Percentiles rank a stretch among this genome's conserved stretches.
Evolutionary conservation across 2,113 vertebrate species (phyloP).

Genomic region (Amphiprion percula): DNA sequence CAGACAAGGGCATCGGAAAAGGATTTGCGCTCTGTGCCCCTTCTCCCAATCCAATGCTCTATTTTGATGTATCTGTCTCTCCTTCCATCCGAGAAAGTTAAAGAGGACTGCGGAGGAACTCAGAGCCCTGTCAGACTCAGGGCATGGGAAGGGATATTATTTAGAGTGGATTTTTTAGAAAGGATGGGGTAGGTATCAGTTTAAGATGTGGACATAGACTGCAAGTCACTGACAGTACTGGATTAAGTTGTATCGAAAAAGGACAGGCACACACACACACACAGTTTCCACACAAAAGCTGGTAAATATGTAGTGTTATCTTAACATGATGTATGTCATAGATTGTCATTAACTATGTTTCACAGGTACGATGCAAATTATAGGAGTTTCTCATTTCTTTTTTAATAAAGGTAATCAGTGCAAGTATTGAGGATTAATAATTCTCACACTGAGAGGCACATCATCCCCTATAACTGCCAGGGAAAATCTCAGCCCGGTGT

Average conservation of each 20-base stretch:
- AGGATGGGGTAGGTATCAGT: not conserved
- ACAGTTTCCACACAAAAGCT: not conserved
- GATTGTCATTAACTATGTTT: not conserved
- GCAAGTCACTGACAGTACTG: not conserved
- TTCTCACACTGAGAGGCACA: not conserved
- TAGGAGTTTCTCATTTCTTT: no score
- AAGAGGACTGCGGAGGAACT: conserved; percentile 23
- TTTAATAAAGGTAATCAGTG: no score
- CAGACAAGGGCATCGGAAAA: conserved; percentile 47
- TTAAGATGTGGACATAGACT: conserved; percentile 12
- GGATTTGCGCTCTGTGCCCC: conserved; percentile 54
- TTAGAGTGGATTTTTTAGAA: conserved; percentile 23
- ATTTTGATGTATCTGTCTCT: conserved; percentile 48
- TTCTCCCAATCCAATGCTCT: conserved; percentile 18
- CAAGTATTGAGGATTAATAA: not conserved
- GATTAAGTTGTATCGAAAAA: not conserved
- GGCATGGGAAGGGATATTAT: conserved; percentile 64
- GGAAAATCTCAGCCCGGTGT: not conserved
- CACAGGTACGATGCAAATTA: not conserved
- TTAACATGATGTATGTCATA: not conserved
- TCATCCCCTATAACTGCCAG: not conserved
- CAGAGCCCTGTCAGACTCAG: conserved; percentile 26
- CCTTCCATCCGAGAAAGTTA: conserved; percentile 39
- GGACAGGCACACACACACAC: not conserved
- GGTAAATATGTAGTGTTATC: not conserved